Percentiles rank a stretch among this genome's conserved stretches.
phyloP scores from a whole-genome alignment of 2,113 vertebrate genomes.

The Bagarius yarrelli region DNA sequence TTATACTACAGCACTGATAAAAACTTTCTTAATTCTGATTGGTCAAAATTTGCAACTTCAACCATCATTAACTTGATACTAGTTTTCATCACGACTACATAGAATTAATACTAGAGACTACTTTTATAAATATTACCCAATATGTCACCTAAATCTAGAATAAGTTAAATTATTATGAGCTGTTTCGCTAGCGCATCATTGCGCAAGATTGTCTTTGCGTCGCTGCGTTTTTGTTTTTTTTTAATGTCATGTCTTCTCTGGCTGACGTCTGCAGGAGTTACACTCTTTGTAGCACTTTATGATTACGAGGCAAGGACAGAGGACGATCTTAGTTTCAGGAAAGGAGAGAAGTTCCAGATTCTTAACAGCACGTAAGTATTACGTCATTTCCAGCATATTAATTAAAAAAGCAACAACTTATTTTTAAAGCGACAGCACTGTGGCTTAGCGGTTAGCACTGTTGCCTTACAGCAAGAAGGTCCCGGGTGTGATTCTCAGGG shows the following conservation, averaged over 20 bases:
- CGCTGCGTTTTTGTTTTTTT: background rate
- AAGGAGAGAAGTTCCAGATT: constrained; percentile 99
- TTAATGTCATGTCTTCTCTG: background rate
- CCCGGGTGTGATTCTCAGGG: no score
- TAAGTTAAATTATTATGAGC: no score
- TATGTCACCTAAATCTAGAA: background rate
- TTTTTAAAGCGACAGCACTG: no score
- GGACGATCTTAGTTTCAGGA: constrained; percentile 98
- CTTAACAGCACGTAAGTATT: constrained; percentile 98
- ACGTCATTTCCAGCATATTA: background rate
- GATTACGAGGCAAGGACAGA: constrained; percentile 98
- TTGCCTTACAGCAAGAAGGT: no score
- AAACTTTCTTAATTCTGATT: background rate
- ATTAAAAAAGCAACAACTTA: no score
- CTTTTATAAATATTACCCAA: background rate
- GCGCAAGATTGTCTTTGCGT: background rate
- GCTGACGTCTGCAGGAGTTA: constrained; percentile 81
- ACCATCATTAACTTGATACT: no score
- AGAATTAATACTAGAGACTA: background rate
- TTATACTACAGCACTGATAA: background rate
- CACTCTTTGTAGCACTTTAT: constrained; percentile 97
- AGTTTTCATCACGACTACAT: background rate
- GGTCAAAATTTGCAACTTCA: background rate
- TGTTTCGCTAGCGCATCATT: background rate
- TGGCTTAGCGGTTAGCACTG: no score